Percentiles rank a stretch among this genome's conserved stretches.
Evolutionary conservation across 2,797 vertebrate genomes (phyloP).

Genomic region (Mormyrus proboscirostris): DNA sequence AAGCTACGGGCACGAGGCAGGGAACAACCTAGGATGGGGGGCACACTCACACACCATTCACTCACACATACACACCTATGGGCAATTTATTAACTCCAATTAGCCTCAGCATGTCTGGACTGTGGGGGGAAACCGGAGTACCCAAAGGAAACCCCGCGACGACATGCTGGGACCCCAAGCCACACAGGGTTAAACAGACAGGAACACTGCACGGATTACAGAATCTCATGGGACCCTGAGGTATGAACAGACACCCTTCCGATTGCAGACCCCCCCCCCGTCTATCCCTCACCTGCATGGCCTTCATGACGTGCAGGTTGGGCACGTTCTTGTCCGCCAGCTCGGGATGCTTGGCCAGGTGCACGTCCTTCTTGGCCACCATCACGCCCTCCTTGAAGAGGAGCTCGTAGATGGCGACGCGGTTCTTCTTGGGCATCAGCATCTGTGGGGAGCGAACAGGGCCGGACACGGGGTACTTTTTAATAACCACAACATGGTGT

Average conservation of each 20-base stretch:
- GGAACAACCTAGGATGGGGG: neutral
- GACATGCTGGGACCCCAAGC: neutral
- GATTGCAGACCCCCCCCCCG: neutral
- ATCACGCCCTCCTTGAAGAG: slow-evolving; percentile 99
- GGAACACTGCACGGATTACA: neutral
- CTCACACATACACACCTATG: neutral
- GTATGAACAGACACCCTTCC: neutral
- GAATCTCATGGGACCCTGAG: neutral
- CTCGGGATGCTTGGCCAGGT: slow-evolving; percentile 91
- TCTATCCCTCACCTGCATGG: slow-evolving; percentile 81
- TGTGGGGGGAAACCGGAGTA: neutral
- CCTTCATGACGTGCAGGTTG: slow-evolving; percentile 98
- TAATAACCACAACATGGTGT: neutral
- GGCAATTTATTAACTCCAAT: neutral
- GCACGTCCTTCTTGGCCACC: slow-evolving; percentile 98
- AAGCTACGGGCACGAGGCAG: neutral
- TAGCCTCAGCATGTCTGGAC: neutral
- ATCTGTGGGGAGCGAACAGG: slow-evolving; percentile 61
- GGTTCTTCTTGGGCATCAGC: slow-evolving; percentile 99
- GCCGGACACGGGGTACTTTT: neutral
- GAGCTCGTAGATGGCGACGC: slow-evolving; percentile 97
- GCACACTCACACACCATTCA: neutral
- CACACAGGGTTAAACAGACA: neutral
- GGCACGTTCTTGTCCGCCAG: slow-evolving; percentile 96
- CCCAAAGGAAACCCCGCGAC: neutral